Evolutionary conservation across 1,140 invertebrate genomes (phyloP).

Genomic region (Odontomachus brunneus): DNA sequence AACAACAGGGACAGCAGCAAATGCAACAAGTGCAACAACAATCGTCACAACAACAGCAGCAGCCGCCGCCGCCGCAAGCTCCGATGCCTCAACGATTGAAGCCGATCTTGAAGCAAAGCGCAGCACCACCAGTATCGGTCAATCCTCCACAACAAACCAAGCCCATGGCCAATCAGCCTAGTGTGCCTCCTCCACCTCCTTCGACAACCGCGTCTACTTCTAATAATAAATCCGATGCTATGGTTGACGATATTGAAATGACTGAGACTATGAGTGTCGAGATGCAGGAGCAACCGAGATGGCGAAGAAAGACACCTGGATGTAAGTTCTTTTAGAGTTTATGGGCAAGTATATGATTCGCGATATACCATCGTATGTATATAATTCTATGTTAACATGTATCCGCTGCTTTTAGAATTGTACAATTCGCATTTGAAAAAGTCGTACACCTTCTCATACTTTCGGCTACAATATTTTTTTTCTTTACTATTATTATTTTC

Average conservation of each 20-base stretch:
- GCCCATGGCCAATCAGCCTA: constrained; percentile 45
- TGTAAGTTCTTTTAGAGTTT: constrained; percentile 75
- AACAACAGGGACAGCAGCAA: constrained; percentile 51
- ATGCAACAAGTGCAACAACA: constrained; percentile 57
- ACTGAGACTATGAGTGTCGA: constrained; percentile 70
- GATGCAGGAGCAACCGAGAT: constrained; percentile 74
- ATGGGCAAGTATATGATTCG: background rate
- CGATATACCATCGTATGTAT: too few species aligned
- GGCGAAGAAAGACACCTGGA: constrained; percentile 80
- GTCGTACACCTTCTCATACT: background rate
- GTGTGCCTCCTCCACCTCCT: background rate
- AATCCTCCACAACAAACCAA: constrained; percentile 28
- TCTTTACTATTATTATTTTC: too few species aligned
- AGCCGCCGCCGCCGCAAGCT: constrained; percentile 44
- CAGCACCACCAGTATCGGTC: constrained; percentile 33
- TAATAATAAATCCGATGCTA: constrained; percentile 32
- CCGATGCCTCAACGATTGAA: constrained; percentile 76
- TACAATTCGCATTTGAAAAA: background rate
- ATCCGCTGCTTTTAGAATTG: background rate
- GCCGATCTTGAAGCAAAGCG: constrained; percentile 79
- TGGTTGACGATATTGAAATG: constrained; percentile 39
- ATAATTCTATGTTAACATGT: background rate
- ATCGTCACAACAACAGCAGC: constrained; percentile 45
- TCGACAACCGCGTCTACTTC: constrained; percentile 25
- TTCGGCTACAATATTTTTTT: too few species aligned